Base-by-base conservation (phyloP, 1,140 invertebrate genomes). In the Bombus huntii region DNA sequence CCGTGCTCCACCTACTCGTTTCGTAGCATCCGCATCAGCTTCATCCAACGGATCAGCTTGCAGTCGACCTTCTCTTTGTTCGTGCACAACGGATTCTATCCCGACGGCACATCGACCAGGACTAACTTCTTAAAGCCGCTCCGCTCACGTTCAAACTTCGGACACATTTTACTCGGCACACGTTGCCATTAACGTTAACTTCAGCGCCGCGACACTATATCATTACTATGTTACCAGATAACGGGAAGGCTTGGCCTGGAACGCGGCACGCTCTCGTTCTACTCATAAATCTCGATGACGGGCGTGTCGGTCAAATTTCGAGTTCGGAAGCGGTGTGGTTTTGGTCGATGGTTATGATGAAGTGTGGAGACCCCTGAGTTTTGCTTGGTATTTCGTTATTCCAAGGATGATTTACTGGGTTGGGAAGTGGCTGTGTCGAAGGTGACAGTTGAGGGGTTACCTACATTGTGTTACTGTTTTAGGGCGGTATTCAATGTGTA, bases 61-160 rank as follows among this genome's bases (percentile, higher is more conserved):
- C 15, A 1, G 5, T 8, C 65, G 5, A 15, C 2, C 15, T 8
- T 31, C 65, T 18, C 28, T 34, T 3, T 5, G 4, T 37, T 74
- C 53, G 57, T 31, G 73, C 74, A 93, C 92, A 92, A 92, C 92
- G 87, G 92, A 89, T 91, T 87, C 74, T 85, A 89, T 89, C 88
- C 87, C 72, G 71, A 73, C 86, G 80, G 82, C 77, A 65, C 87
- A 70, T 87, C 88, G 85, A 72, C 81, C 65, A 80, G 91, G 89
- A 91, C 93, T 13, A 93, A 93, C 90, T 93, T 93, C 93, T 93
- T 93, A 91, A 93, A 93, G 85, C 90, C 83, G 87, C 87, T 82
- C 80, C 85, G 77, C 78, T 88, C 89, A 89, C 93, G 90, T 92
- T 87, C 88, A 92, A 93, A 93, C 92, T 93, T 93, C 85, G 87